phyloP scores from a whole-genome alignment of 2,888 invertebrate genomes.

The Limnephilus rhombicus region DNA sequence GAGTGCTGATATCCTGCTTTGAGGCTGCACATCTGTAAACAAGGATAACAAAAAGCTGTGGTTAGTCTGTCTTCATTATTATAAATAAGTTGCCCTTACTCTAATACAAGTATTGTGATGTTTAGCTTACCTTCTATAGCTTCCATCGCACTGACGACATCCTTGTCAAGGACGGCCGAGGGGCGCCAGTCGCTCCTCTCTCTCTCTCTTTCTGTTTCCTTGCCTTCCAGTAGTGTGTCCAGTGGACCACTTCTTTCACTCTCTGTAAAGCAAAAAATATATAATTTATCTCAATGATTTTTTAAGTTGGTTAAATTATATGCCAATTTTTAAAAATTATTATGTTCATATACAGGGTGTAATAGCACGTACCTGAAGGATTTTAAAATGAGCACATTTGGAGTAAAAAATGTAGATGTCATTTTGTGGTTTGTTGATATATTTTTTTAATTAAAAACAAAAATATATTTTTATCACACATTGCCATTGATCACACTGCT shows the following conservation, averaged over 20 bases:
- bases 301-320: background rate
- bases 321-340: background rate
- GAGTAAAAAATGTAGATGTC: too few relatives aligned
- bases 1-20: slow-evolving; percentile 86
- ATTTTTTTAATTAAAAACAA: too few relatives aligned
- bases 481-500: too few relatives aligned
- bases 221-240: slow-evolving; percentile 87
- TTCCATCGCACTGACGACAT: slow-evolving; percentile 91
- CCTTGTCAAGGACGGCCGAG: slow-evolving; percentile 86
- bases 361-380: too few relatives aligned
- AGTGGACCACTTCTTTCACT: slow-evolving; percentile 86
- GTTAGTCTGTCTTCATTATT: background rate
- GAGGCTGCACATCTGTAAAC: slow-evolving; percentile 82
- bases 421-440: too few relatives aligned
- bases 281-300: background rate
- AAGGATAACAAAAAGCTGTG: slow-evolving; percentile 36
- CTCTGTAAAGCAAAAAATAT: slow-evolving; percentile 75
- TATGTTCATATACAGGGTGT: background rate
- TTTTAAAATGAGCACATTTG: too few relatives aligned
- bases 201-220: slow-evolving; percentile 73
- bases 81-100: background rate
- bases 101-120: background rate
- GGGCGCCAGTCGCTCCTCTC: slow-evolving; percentile 86
- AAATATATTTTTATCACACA: too few relatives aligned
- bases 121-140: slow-evolving; percentile 86